Evolutionary conservation across 2,888 invertebrate species (phyloP), one percentile per base, ranked within the genome.

Genomic region (Bibio marci): DNA sequence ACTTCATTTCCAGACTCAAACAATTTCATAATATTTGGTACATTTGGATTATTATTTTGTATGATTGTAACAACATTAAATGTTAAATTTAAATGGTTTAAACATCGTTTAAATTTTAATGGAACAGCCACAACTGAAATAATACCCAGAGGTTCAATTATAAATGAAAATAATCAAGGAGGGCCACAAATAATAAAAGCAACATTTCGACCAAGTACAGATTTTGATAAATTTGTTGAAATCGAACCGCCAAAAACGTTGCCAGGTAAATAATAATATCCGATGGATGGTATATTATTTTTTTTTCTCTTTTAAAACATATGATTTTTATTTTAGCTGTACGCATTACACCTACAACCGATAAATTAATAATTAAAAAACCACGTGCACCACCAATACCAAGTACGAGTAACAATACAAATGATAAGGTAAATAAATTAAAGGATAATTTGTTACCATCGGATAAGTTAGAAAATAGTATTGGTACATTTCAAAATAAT

Each of bases 61-160:
- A 22, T 22, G 22, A 46, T 60, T 5, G 46, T 54, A 4, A 47
- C 52, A 1, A 44, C 62, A 41, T 41, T 65, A 40, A 64, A 64
- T 35, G 59, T 66, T 15, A 65, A 65, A 46, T 50, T 67, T 13
- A 64, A 62, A 51, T 64, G 66, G 55, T 69, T 69, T 49, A 59
- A 63, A 35, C 66, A 64, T 19, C 57, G 63, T 11, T 46, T 62
- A 35, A 48, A 43, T 11, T 49, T 61, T 27, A 46, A 48, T 15
- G 7, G 15, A 11, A 11, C 27, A 14, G 14, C 30, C 7, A 8
- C 12, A 27, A 10, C 33, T 5, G 11, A 15, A 34, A 27, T 10
- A 3, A 32, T 7, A 10, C 31, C 28, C 3, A 34, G n/a, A 22
- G 34, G 17, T n/a, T 12, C 10, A 13, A 11, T 19, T 28, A 13